Percentiles rank a stretch among this genome's conserved stretches.
These are phyloP conservation scores for Myripristis murdjan DNA, from an alignment of 2,797 vertebrate genomes.

Conservation along the genomic window DNA sequence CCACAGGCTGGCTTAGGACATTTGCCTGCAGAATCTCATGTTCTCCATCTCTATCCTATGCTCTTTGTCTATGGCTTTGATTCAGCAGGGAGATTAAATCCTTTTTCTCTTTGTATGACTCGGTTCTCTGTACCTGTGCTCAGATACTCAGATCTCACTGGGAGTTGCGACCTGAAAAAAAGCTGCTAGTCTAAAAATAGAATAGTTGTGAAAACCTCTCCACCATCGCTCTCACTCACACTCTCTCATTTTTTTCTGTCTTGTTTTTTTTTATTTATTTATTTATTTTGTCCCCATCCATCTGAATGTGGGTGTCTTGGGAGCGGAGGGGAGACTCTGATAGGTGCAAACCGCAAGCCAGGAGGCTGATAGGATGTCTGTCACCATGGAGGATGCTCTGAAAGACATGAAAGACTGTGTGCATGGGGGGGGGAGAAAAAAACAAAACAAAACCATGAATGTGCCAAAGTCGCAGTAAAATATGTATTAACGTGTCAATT, in stretches of 20 bases:
- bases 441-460: conserved; percentile 15
- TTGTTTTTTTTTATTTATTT: background rate
- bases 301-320: conserved; percentile 21
- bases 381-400: conserved; percentile 26
- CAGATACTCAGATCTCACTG: conserved; percentile 62
- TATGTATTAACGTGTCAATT: conserved; percentile 18
- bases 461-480: background rate
- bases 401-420: conserved; percentile 26
- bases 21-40: background rate
- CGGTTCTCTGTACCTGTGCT: conserved; percentile 48
- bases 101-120: conserved; percentile 41
- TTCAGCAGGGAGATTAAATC: conserved; percentile 45
- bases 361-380: conserved; percentile 43
- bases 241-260: conserved; percentile 26
- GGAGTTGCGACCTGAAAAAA: conserved; percentile 35
- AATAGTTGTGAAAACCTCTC: conserved; percentile 39
- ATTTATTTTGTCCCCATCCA: too few relatives aligned
- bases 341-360: conserved; percentile 21
- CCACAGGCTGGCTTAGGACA: background rate
- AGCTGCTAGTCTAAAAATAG: conserved; percentile 66
- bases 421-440: background rate
- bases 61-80: conserved; percentile 44
- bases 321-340: conserved; percentile 24
- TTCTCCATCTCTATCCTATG: conserved; percentile 17
- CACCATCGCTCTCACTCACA: too few relatives aligned